Conservation (phyloP, 2,888 invertebrate species). For the Drosophila monieri region DNA sequence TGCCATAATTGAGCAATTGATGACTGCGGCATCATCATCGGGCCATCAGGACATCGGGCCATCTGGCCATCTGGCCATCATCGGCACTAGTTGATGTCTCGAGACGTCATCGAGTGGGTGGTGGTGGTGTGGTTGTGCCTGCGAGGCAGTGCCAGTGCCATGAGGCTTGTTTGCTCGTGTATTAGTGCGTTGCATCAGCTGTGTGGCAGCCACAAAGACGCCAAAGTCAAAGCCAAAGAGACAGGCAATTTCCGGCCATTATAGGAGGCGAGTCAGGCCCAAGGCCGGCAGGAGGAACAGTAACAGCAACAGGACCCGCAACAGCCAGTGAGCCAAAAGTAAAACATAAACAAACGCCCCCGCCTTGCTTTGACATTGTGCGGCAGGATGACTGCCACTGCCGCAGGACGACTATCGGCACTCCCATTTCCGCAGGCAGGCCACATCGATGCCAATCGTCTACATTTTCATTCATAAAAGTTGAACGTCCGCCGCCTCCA, state of each 20-base stretch:
- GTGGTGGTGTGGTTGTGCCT: not conserved
- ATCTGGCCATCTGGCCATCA: slow-evolving; percentile 1
- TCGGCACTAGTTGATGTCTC: slow-evolving; percentile 1
- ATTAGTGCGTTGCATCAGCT: slow-evolving; percentile 19
- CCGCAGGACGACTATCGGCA: not conserved
- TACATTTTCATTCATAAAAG: slow-evolving; percentile 45
- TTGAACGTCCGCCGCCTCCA: slow-evolving; percentile 18
- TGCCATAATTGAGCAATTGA: slow-evolving; percentile 49
- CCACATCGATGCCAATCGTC: slow-evolving; percentile 36
- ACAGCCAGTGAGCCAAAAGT: not conserved
- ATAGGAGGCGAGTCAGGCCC: not conserved
- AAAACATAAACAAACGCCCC: slow-evolving; percentile 76
- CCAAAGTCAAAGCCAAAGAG: not conserved
- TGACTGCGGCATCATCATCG: slow-evolving; percentile 20
- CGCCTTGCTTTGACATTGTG: slow-evolving; percentile 20
- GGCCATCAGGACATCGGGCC: not conserved
- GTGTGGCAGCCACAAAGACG: slow-evolving; percentile 9
- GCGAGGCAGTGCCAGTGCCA: not conserved
- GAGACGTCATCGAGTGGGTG: slow-evolving; percentile 20
- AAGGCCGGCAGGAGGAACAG: not conserved
- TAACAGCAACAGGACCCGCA: not conserved
- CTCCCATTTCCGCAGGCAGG: not conserved
- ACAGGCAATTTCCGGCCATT: slow-evolving; percentile 5
- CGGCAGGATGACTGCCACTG: not conserved
- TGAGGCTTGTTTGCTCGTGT: not conserved